Evolutionary conservation across 1,140 invertebrate genomes (phyloP), one percentile per base, ranked within the genome.

Genomic region (Chymomyza costata): DNA sequence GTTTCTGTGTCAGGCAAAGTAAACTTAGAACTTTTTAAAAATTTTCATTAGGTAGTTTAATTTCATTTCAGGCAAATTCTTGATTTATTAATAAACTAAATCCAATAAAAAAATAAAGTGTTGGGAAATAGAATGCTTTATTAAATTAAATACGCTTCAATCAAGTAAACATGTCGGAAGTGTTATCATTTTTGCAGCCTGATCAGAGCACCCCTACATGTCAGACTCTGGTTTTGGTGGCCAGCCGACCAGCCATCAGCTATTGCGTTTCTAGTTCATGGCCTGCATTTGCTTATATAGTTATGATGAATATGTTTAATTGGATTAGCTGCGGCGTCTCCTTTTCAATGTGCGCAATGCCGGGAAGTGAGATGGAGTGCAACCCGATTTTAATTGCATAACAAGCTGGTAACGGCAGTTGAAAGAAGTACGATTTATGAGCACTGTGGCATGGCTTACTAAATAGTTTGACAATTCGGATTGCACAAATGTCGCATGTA

Each of bases 301-400:
- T n/a, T 78, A 78, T 76, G 57, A 78, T 66, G 71, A 76, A 70
- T 71, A 54, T 54, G 54, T 66, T 66, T 76, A 76, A 76, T 76
- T 76, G 71, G 71, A 76, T 76, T 76, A 76, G 62, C 57, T 34
- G 57, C 46, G 37, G 39, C 51, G 69, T 50, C 52, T 53, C 49
- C 54, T 37, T 17, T 32, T 28, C 28, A 34, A 31, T 35, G 37
- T 38, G 30, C 21, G 48, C 30, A 52, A 46, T 50, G 61, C 65
- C 60, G 69, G 69, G 59, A 64, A 64, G 40, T 61, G 57, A 21
- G 53, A 45, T 38, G 37, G 16, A 30, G 44, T 34, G 41, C 47
- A 35, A 56, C 47, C 40, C 65, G 65, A 69, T n/a, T n/a, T n/a
- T n/a, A n/a, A n/a, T 74, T 74, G 65, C 70, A 76, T 65, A 74